Evolutionary conservation across 1,140 invertebrate genomes (phyloP), one percentile per base, ranked within the genome.

Genomic region (Lordiphosa collinella): DNA sequence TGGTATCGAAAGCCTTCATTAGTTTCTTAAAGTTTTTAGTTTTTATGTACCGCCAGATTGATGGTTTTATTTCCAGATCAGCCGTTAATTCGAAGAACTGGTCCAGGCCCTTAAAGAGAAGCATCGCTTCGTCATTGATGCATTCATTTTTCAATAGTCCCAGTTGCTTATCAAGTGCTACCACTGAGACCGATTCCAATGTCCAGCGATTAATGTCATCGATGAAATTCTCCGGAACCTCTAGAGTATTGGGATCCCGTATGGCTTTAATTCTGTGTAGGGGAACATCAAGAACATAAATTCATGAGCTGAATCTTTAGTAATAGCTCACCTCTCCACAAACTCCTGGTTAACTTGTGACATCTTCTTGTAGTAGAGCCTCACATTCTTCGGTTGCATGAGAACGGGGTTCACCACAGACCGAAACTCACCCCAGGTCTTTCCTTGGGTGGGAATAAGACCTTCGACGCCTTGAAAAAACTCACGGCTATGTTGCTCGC

Each of bases 161-260:
- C 9, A 95, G 86, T 9, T 93, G 90, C 9, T 90, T 90, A 32
- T 95, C 93, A 32, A 95, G 88, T 1, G 93, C 93, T 1, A 96
- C 91, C 4, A 92, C 84, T 0, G 90, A 92, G 3, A 95, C 93
- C 0, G 93, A 93, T 78, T 95, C 94, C 11, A 95, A 73, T 1
- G 93, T 89, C 92, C 93, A 93, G 72, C 93, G 91, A 71, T 92
- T 92, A 49, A 94, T 89, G 70, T 94, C 92, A 46, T 91, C 90
- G 31, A 91, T 89, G 68, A 94, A 93, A 55, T 91, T 88, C 0
- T 70, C 79, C 0, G 91, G 91, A 25, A 94, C 86, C 82, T 92
- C 91, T 52, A 90, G n/a, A 0, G 65, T 91, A 34, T 90, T 82
- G 13, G 90, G 63, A 68, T 92, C 88, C 13, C 91, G 88, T 12